phyloP scores from a whole-genome alignment of 1,140 invertebrate genomes.

The Papilio polytes region DNA sequence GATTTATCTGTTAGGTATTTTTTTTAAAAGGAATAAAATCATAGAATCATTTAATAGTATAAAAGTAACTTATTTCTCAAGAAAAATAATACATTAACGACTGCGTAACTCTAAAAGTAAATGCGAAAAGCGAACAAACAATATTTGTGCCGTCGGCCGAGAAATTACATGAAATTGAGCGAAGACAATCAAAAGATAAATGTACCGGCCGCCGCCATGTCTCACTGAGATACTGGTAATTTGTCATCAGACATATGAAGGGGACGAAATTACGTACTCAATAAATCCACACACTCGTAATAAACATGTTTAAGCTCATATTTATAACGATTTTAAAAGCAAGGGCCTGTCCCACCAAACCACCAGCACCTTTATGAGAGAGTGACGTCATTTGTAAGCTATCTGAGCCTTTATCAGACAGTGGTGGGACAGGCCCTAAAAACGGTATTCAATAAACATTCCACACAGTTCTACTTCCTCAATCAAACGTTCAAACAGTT shows the following conservation, averaged over 20 bases:
- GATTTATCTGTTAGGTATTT: too few relatives aligned
- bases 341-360: too few relatives aligned
- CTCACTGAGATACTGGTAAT: neutral
- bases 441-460: neutral
- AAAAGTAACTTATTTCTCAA: too few relatives aligned
- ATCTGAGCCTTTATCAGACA: too few relatives aligned
- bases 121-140: neutral
- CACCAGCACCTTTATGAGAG: too few relatives aligned
- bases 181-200: slow-evolving; percentile 23
- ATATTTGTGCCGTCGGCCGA: slow-evolving; percentile 11
- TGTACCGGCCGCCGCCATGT: slow-evolving; percentile 6
- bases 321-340: neutral
- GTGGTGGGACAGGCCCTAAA: too few relatives aligned
- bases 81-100: neutral
- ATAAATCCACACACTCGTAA: neutral
- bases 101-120: neutral
- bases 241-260: neutral
- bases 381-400: too few relatives aligned
- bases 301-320: neutral
- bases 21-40: too few relatives aligned
- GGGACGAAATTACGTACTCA: neutral
- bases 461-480: neutral
- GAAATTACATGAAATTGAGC: slow-evolving; percentile 15
- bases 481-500: neutral
- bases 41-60: too few relatives aligned